These are phyloP conservation scores for Seriola quinqueradiata DNA, from an alignment of 2,113 vertebrate genomes.

Conservation along the genomic window DNA sequence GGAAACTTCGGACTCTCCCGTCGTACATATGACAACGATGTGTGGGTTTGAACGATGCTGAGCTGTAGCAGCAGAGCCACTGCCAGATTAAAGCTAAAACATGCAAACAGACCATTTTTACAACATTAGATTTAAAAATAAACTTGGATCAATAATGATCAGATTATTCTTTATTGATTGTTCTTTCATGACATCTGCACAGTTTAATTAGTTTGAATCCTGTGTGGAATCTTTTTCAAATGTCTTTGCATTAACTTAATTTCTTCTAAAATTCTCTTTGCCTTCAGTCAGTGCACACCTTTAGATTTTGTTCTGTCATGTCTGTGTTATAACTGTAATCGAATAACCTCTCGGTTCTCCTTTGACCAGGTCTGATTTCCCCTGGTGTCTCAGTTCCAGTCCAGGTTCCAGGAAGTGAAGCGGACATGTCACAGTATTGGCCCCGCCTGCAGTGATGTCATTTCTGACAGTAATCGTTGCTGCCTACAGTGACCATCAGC, in stretches of 20 bases:
- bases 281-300: too few relatives aligned
- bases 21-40: too few relatives aligned
- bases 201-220: background rate
- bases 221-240: background rate
- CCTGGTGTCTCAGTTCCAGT: slow-evolving; percentile 99
- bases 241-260: too few relatives aligned
- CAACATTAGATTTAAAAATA: too few relatives aligned
- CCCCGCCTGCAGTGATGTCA: slow-evolving; percentile 94
- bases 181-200: background rate
- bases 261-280: too few relatives aligned
- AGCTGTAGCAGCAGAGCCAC: too few relatives aligned
- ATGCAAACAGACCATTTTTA: too few relatives aligned
- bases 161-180: background rate
- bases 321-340: background rate
- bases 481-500: slow-evolving; percentile 91
- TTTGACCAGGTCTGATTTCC: slow-evolving; percentile 94
- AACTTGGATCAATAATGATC: background rate
- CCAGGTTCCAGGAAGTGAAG: slow-evolving; percentile 99
- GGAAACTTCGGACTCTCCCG: too few relatives aligned
- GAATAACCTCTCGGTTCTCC: slow-evolving; percentile 9
- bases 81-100: too few relatives aligned
- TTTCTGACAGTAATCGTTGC: slow-evolving; percentile 10
- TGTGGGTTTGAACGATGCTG: too few relatives aligned
- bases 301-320: background rate
- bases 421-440: slow-evolving; percentile 99